Evolutionary conservation across 2,797 vertebrate genomes (phyloP), one percentile per base, ranked within the genome.

Genomic region (Sparus aurata): DNA sequence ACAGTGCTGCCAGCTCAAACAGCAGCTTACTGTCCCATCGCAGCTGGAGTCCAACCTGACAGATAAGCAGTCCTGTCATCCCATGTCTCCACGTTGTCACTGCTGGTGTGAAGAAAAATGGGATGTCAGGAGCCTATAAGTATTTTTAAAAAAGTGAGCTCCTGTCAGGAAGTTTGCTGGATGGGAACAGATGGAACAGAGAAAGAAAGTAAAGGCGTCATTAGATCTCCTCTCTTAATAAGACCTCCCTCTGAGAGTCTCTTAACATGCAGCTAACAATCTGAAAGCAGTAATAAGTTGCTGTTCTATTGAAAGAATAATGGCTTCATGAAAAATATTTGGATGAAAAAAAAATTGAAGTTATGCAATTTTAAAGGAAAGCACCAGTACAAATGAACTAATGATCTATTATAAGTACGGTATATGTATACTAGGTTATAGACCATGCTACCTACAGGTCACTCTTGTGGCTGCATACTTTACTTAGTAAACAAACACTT

Each of bases 11-110:
- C 58, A 62, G 65, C 65, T 81, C 65, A 73, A 58, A 57, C 58
- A 74, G 73, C 76, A 73, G 82, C 71, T 80, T 69, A 75, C 68
- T 50, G 77, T 85, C 74, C 74, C 57, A 18, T 71, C 68, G 11
- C 77, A 76, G 85, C 69, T 69, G 75, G 75, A 84, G 81, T 73
- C 68, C 85, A 47, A 34, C 57, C 69, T 64, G 62, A 71, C 73
- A 79, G 76, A 43, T 69, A 79, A 78, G 80, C 67, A 61, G 43
- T 25, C 50, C 85, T 74, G 85, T 84, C 81, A 57, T 63, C 62
- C 30, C 38, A 0, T 47, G 75, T 61, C 62, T 66, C 60, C 67
- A 23, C 77, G 59, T 75, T 69, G 81, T 55, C 61, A 71, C 65
- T 30, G 72, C 69, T 52, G 49, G 30, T 30, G 54, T 74, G 47